These are phyloP conservation scores for Hydraecia micacea DNA, from an alignment of 2,888 invertebrate species.

Conservation along the genomic window DNA sequence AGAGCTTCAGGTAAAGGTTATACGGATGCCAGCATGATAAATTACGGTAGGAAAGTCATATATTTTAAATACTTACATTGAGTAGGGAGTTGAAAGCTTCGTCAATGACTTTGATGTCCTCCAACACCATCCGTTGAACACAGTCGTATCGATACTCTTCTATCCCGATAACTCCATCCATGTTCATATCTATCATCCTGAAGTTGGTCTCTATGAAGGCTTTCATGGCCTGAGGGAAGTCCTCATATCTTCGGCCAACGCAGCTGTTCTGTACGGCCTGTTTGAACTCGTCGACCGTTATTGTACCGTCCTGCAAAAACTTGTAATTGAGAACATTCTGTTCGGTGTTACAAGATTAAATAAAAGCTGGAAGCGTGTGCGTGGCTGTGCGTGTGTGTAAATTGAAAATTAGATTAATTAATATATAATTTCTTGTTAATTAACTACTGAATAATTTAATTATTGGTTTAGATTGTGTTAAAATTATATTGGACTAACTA, in stretches of 20 bases:
- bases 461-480: constrained; percentile 46
- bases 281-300: constrained; percentile 95
- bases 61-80: constrained; percentile 90
- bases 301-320: constrained; percentile 93
- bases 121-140: constrained; percentile 94
- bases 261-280: constrained; percentile 94
- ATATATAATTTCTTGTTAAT: constrained; percentile 37
- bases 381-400: constrained; percentile 70
- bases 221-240: constrained; percentile 96
- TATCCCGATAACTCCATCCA: constrained; percentile 94
- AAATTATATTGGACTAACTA: constrained; percentile 53
- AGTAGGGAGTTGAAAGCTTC: constrained; percentile 94
- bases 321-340: constrained; percentile 54
- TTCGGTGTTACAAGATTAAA: constrained; percentile 39
- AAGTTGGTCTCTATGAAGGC: constrained; percentile 96
- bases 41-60: background rate
- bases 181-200: constrained; percentile 94
- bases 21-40: background rate
- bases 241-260: constrained; percentile 93
- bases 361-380: constrained; percentile 77
- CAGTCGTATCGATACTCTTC: constrained; percentile 96
- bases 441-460: constrained; percentile 12
- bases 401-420: constrained; percentile 60
- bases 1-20: background rate
- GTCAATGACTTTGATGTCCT: constrained; percentile 93